Evolutionary conservation across 2,797 vertebrate genomes (phyloP).

Genomic region (Periophthalmus magnuspinnatus): DNA sequence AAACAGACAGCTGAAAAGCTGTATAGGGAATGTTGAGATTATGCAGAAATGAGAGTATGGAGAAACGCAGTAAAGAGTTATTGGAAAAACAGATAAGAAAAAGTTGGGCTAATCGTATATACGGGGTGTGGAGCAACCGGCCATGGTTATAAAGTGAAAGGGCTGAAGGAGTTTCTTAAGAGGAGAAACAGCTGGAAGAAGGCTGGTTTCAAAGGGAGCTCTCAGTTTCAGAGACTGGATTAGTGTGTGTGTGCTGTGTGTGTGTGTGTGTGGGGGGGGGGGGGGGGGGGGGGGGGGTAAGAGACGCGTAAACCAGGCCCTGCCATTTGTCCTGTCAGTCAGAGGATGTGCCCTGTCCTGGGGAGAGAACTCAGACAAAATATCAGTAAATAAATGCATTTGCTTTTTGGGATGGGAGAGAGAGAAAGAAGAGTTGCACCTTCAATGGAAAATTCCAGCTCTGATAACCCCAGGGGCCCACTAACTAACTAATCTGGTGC

Average conservation of each 20-base stretch:
- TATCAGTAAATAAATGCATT: constrained; percentile 42
- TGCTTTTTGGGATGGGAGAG: constrained; percentile 25
- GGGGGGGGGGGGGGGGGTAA: no score
- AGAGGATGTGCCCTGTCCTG: constrained; percentile 48
- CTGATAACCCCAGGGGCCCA: constrained; percentile 69
- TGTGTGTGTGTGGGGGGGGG: no score
- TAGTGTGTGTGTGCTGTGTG: constrained; percentile 23
- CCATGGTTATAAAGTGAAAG: constrained; percentile 43
- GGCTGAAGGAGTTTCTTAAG: constrained; percentile 45
- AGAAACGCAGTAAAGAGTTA: constrained; percentile 43
- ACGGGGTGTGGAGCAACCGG: constrained; percentile 25
- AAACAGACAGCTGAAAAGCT: constrained; percentile 62
- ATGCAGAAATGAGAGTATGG: constrained; percentile 45
- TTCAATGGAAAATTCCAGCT: constrained; percentile 72
- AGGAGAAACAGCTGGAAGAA: constrained; percentile 70
- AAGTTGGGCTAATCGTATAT: constrained; percentile 36
- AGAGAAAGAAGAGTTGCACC: constrained; percentile 28
- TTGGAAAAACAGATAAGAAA: constrained; percentile 56
- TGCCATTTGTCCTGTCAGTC: constrained; percentile 70
- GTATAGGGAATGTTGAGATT: constrained; percentile 59
- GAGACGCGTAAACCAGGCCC: constrained; percentile 29
- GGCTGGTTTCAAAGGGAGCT: constrained; percentile 56
- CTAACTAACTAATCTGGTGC: constrained; percentile 72
- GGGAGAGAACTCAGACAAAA: constrained; percentile 25
- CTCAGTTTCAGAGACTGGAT: constrained; percentile 52